Evolutionary conservation across 2,797 vertebrate species (phyloP).

Genomic region (Scomberomorus guttatus): DNA sequence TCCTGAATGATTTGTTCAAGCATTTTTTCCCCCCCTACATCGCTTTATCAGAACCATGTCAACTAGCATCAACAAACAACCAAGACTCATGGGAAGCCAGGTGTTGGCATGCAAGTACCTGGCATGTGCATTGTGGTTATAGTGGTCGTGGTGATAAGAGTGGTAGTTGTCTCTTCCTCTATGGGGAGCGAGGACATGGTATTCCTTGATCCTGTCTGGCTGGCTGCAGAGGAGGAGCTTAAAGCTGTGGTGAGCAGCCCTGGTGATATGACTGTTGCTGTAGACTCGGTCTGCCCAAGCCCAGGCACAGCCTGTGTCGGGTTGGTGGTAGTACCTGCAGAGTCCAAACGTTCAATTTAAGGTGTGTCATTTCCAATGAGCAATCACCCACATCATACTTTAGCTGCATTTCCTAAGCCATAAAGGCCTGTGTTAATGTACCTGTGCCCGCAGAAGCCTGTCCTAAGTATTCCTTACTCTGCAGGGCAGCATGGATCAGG

Average conservation of each 20-base stretch:
- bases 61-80: background rate
- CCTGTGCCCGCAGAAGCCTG: constrained; percentile 77
- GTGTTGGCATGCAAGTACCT: constrained; percentile 79
- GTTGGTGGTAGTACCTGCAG: constrained; percentile 87
- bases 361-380: constrained; percentile 9
- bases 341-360: constrained; percentile 45
- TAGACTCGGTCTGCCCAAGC: constrained; percentile 71
- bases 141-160: constrained; percentile 94
- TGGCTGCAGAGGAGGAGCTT: constrained; percentile 78
- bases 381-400: background rate
- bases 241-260: constrained; percentile 86
- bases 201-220: constrained; percentile 73
- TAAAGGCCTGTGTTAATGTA: constrained; percentile 46
- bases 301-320: constrained; percentile 85
- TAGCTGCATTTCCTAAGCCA: background rate
- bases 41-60: background rate
- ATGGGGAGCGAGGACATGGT: constrained; percentile 81
- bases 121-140: constrained; percentile 94
- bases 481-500: constrained; percentile 86
- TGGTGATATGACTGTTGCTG: constrained; percentile 82
- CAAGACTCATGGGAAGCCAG: background rate
- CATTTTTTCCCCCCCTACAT: background rate
- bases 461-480: constrained; percentile 87
- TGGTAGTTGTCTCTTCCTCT: constrained; percentile 94
- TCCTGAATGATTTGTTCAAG: background rate